Percentiles rank a stretch among this genome's conserved stretches.
phyloP scores from a whole-genome alignment of 1,140 invertebrate species.

The Sycobia sp. region DNA sequence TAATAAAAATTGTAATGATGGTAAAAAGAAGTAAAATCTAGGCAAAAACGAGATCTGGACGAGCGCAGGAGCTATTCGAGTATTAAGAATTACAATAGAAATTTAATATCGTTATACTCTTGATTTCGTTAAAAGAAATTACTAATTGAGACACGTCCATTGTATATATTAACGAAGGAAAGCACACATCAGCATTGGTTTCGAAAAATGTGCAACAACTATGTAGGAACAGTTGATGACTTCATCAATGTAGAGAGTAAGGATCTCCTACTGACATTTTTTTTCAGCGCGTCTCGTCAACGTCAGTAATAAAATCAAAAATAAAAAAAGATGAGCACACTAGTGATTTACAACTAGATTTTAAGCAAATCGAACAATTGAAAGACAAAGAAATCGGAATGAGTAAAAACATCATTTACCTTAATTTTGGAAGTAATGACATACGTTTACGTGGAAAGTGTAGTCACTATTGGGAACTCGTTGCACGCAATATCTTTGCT shows the following conservation, averaged over 20 bases:
- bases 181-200: constrained; percentile 33
- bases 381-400: too few relatives aligned
- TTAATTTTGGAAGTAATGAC: too few relatives aligned
- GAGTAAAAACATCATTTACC: too few relatives aligned
- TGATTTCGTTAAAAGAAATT: constrained; percentile 30
- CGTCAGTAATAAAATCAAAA: constrained; percentile 25
- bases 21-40: constrained; percentile 28
- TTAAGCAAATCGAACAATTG: too few relatives aligned
- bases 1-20: constrained; percentile 6
- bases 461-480: too few relatives aligned
- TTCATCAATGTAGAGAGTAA: constrained; percentile 16
- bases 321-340: too few relatives aligned
- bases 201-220: constrained; percentile 31
- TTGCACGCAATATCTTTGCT: too few relatives aligned
- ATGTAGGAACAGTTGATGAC: neutral
- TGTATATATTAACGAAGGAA: constrained; percentile 20
- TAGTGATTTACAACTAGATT: too few relatives aligned
- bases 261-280: constrained; percentile 15
- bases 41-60: constrained; percentile 26
- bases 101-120: constrained; percentile 36
- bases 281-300: constrained; percentile 16
- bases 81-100: constrained; percentile 30
- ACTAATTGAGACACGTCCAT: neutral
- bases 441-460: too few relatives aligned
- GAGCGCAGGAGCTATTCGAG: constrained; percentile 32